Conservation (phyloP, 30 jellyfish, hydroid and myxozoan genomes). For the Mastigias papua region DNA sequence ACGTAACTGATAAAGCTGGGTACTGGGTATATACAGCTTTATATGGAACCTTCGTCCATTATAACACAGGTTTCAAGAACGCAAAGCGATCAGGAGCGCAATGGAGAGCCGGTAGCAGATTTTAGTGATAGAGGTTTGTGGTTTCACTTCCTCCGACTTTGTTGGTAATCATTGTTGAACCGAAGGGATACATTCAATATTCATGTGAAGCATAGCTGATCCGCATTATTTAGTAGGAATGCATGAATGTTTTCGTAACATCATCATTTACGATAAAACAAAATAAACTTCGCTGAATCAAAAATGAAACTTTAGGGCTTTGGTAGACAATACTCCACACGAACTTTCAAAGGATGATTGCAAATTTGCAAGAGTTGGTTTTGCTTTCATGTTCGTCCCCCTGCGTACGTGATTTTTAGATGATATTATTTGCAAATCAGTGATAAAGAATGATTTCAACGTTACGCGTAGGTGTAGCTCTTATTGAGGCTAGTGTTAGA, state of each 20-base stretch:
- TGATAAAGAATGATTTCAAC: too few relatives aligned
- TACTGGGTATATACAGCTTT: constrained; percentile 83
- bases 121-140: constrained; percentile 87
- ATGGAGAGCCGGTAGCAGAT: constrained; percentile 95
- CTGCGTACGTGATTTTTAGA: too few relatives aligned
- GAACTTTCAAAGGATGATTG: neutral
- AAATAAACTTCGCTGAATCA: neutral
- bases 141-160: neutral
- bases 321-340: neutral
- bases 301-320: neutral
- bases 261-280: neutral
- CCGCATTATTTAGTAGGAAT: neutral
- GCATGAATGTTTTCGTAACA: neutral
- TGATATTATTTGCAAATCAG: too few relatives aligned
- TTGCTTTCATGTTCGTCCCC: too few relatives aligned
- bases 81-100: constrained; percentile 83
- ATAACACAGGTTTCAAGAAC: constrained; percentile 91
- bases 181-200: neutral
- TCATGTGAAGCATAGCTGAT: neutral
- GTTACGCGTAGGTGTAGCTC: too few relatives aligned
- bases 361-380: too few relatives aligned
- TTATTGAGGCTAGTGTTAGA: neutral
- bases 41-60: constrained; percentile 98
- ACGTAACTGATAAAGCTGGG: constrained; percentile 82
- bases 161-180: neutral